Evolutionary conservation across 2,797 vertebrate species (phyloP), one percentile per base, ranked within the genome.

Genomic region (Dermochelys coriacea): DNA sequence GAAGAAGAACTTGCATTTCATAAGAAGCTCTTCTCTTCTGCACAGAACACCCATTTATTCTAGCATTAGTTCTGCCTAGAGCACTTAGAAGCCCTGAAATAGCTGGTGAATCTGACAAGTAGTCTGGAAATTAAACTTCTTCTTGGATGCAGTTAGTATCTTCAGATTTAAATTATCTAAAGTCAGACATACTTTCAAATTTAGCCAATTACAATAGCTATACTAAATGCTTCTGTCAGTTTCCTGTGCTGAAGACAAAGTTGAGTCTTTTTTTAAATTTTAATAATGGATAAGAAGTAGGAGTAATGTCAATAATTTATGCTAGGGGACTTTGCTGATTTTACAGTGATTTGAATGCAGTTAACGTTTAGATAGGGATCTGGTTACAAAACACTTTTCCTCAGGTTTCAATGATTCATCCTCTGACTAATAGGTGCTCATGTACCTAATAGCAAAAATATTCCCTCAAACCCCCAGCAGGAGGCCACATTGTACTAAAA

Each of bases 391-490:
- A 94, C 31, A 45, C 8, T 47, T 96, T 31, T 55, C 75, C 84
- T 61, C 86, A 55, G 95, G 90, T 90, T 90, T 89, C 85, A 78
- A 25, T 80, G 50, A 86, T 34, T 82, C 91, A 83, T 45, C 16
- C 77, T 59, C 45, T 90, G 83, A 93, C 64, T 84, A 96, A 90
- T 87, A 94, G 50, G 93, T 91, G 82, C 79, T 88, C 87, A 80
- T 94, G 95, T 90, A 93, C 90, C 92, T 80, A 91, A 47, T 78
- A 95, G 93, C 88, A 93, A 94, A 74, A 93, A 83, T 64, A 86
- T 89, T 75, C 45, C 64, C 50, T 19, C 2, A 59, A 4, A 12
- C 55, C 14, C 55, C 57, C 78, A 34, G 52, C 79, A 83, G 84
- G 78, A 51, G 89, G 90, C 51, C 51, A 86, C 47, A 18, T 79